Evolutionary conservation across 2,113 vertebrate genomes (phyloP).

Genomic region (Oncorhynchus tshawytscha): DNA sequence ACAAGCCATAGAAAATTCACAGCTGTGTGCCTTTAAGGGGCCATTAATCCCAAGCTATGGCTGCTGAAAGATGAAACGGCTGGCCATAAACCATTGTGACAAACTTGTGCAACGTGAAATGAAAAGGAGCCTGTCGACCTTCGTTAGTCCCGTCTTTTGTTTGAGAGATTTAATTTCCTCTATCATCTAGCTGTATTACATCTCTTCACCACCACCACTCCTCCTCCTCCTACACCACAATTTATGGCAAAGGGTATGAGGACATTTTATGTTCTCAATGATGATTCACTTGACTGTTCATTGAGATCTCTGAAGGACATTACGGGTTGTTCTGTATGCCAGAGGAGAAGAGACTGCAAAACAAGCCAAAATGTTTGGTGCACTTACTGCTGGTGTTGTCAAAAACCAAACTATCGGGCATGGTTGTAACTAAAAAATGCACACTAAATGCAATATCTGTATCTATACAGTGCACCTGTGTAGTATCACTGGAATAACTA

Average conservation of each 20-base stretch:
- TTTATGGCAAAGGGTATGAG: slow-evolving; percentile 50
- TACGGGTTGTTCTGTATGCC: slow-evolving; percentile 35
- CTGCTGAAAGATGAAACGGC: slow-evolving; percentile 66
- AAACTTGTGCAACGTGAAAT: slow-evolving; percentile 40
- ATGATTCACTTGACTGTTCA: slow-evolving; percentile 57
- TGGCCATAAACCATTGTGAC: slow-evolving; percentile 61
- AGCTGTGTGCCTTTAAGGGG: slow-evolving; percentile 61
- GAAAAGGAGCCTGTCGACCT: slow-evolving; percentile 20
- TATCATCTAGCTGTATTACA: slow-evolving; percentile 45
- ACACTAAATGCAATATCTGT: too few species aligned
- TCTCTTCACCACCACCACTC: slow-evolving; percentile 38
- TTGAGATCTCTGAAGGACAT: slow-evolving; percentile 57
- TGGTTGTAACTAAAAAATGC: too few species aligned
- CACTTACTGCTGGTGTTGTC: slow-evolving; percentile 1
- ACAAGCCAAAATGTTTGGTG: slow-evolving; percentile 25
- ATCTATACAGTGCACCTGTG: too few species aligned
- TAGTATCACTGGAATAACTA: too few species aligned
- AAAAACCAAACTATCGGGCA: neutral
- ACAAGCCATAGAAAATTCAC: slow-evolving; percentile 47
- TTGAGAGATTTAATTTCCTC: slow-evolving; percentile 55
- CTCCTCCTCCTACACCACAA: slow-evolving; percentile 15
- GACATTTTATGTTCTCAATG: slow-evolving; percentile 51
- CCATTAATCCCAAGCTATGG: slow-evolving; percentile 65
- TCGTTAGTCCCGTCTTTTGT: slow-evolving; percentile 40
- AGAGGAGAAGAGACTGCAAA: neutral